Conservation (phyloP, 2,113 vertebrate genomes). For the Pica pica region DNA sequence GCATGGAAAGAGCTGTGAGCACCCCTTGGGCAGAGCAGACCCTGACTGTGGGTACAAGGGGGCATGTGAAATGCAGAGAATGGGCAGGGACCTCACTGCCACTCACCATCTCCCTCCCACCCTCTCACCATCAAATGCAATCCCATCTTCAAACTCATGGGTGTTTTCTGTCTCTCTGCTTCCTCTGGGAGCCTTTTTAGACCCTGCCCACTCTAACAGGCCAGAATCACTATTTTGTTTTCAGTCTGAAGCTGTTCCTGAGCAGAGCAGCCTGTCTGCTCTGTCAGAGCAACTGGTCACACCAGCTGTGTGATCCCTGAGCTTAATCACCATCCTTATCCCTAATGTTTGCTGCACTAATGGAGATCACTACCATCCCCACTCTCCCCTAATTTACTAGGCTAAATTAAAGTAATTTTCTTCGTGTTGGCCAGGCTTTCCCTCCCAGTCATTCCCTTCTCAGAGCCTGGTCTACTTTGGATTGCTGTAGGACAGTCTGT, state of each 20-base stretch:
- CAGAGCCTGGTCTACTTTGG: background rate
- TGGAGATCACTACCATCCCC: background rate
- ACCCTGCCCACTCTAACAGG: background rate
- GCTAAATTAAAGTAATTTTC: background rate
- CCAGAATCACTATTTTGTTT: background rate
- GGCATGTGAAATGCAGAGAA: background rate
- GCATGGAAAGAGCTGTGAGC: background rate
- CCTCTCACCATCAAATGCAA: background rate
- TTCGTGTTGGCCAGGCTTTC: accelerated
- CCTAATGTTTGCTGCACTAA: background rate
- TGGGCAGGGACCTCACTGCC: background rate
- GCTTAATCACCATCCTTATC: background rate
- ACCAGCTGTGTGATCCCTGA: background rate
- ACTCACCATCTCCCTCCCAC: background rate
- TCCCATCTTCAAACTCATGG: background rate
- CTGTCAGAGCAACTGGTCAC: background rate
- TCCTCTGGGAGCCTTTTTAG: background rate
- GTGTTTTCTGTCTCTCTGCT: background rate
- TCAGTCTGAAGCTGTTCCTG: background rate
- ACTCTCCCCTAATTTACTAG: background rate
- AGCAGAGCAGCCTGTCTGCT: background rate
- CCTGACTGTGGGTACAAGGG: accelerated
- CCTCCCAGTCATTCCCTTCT: background rate
- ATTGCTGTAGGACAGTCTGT: background rate
- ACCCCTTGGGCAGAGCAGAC: background rate